A percentile compares a stretch with the other conserved stretches of the same genome.
Conservation (phyloP, 2,888 invertebrate genomes). For the Alcis repandata region DNA sequence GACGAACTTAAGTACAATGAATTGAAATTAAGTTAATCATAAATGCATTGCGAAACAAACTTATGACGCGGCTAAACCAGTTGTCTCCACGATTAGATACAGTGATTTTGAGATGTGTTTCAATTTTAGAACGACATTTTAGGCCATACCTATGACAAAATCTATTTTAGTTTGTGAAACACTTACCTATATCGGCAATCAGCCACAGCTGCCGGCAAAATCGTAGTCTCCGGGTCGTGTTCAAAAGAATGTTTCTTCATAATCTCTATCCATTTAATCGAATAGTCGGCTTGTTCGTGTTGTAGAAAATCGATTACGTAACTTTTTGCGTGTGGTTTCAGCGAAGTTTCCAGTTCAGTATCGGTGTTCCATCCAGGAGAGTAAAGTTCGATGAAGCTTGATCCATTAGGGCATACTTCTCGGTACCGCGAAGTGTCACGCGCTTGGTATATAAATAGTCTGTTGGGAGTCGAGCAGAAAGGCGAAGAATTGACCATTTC, state of each 20-base stretch:
- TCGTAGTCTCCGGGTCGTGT: conserved; percentile 82
- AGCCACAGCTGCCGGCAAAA: conserved; percentile 77
- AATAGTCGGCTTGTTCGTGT: conserved; percentile 90
- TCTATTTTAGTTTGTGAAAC: conserved; percentile 14
- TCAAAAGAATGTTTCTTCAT: conserved; percentile 88
- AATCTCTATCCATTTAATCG: conserved; percentile 92
- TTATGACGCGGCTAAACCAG: no score
- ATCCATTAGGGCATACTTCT: conserved; percentile 89
- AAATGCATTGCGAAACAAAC: no score
- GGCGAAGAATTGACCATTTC: conserved; percentile 81
- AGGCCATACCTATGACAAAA: neutral
- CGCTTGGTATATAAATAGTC: conserved; percentile 91
- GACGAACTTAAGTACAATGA: no score
- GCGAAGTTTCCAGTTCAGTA: conserved; percentile 75
- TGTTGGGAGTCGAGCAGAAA: conserved; percentile 89
- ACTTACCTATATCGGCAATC: conserved; percentile 91
- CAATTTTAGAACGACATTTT: no score
- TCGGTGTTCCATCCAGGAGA: conserved; percentile 90
- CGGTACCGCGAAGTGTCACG: conserved; percentile 87
- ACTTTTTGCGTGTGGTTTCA: conserved; percentile 88
- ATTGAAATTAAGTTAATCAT: no score
- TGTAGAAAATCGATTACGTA: conserved; percentile 92
- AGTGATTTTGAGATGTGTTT: neutral
- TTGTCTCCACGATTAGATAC: no score
- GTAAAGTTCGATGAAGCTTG: conserved; percentile 88